phyloP scores from a whole-genome alignment of 2,888 invertebrate species.

The Pyralis farinalis region DNA sequence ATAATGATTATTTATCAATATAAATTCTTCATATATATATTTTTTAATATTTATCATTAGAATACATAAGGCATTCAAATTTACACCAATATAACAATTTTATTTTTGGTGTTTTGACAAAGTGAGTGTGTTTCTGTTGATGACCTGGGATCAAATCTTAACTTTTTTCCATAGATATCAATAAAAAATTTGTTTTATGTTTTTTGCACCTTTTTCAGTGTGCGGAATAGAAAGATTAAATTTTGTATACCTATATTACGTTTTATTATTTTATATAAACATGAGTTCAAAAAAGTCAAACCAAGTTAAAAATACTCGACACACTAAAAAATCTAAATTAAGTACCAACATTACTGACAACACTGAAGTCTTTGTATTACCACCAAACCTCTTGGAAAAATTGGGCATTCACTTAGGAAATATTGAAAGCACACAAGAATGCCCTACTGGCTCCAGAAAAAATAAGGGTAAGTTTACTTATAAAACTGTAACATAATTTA shows the following conservation, averaged over 20 bases:
- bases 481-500: too few species aligned
- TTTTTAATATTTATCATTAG: too few species aligned
- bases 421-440: slow-evolving; percentile 26
- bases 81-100: too few species aligned
- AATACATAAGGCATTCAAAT: too few species aligned
- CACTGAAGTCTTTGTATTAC: slow-evolving; percentile 59
- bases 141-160: neutral
- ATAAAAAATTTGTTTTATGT: neutral
- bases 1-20: too few species aligned
- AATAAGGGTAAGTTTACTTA: slow-evolving; percentile 12
- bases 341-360: slow-evolving; percentile 29
- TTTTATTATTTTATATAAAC: neutral
- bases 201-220: neutral
- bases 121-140: neutral
- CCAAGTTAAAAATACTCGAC: slow-evolving; percentile 7
- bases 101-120: too few species aligned
- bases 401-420: slow-evolving; percentile 60
- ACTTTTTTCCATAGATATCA: too few species aligned
- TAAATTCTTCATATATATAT: too few species aligned
- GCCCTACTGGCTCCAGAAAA: slow-evolving; percentile 4
- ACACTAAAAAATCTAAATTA: slow-evolving; percentile 12
- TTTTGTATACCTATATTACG: neutral
- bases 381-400: slow-evolving; percentile 65
- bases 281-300: neutral
- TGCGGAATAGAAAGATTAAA: neutral